Conservation (phyloP, 2,888 invertebrate genomes). For the Tetranychus piercei region DNA sequence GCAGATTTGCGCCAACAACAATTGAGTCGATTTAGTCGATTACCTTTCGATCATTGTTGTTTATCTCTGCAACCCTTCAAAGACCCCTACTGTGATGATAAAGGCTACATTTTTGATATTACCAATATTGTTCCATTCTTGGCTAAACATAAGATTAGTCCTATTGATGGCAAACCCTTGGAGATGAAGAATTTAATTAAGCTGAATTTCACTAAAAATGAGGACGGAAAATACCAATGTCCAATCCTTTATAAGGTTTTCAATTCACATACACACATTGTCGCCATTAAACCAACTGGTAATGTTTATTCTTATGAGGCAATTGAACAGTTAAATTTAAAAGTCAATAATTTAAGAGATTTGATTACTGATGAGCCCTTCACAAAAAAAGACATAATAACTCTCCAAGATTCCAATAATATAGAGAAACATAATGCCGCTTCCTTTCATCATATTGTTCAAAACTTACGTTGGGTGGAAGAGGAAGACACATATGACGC, state of each 20-base stretch:
- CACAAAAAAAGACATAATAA: constrained; percentile 64
- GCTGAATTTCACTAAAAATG: constrained; percentile 69
- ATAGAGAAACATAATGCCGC: constrained; percentile 85
- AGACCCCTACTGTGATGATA: constrained; percentile 67
- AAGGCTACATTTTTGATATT: constrained; percentile 37
- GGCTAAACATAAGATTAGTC: constrained; percentile 78
- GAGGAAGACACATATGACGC: constrained; percentile 16
- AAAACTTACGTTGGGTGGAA: constrained; percentile 43
- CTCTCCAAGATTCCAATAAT: constrained; percentile 46
- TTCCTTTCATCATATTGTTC: constrained; percentile 76
- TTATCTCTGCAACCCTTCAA: constrained; percentile 78
- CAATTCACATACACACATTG: constrained; percentile 81
- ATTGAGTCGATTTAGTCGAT: constrained; percentile 53
- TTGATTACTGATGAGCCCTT: constrained; percentile 75
- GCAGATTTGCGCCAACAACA: constrained; percentile 32
- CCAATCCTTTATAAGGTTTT: constrained; percentile 68
- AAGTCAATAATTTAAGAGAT: constrained; percentile 72
- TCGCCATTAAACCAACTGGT: constrained; percentile 69
- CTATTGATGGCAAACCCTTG: constrained; percentile 71
- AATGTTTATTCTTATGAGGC: constrained; percentile 92
- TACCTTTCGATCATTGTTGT: constrained; percentile 67
- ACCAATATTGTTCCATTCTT: constrained; percentile 60
- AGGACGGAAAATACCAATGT: constrained; percentile 37
- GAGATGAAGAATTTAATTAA: constrained; percentile 63
- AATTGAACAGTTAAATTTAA: constrained; percentile 83